Evolutionary conservation across 2,888 invertebrate species (phyloP), one percentile per base, ranked within the genome.

Genomic region (Marasmarcha lunaedactyla): DNA sequence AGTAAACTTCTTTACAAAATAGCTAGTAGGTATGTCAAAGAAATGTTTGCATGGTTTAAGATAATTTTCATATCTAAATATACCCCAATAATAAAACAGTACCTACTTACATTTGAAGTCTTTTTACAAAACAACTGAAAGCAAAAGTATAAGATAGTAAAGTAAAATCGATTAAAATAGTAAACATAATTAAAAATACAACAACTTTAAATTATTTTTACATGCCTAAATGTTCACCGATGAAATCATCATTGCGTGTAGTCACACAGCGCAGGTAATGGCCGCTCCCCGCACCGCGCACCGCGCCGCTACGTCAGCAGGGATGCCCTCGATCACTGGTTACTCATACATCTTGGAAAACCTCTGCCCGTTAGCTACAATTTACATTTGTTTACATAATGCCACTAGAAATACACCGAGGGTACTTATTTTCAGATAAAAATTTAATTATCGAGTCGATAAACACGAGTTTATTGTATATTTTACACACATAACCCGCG

Each of bases 251-350:
- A 30, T 30, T 30, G 30, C 30, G 30, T 30, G 10, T 9, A 30
- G 30, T 30, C 30, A 30, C 30, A 30, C 30, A 30, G 11, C 30
- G 9, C 30, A 30, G 30, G 30, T 30, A 30, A 11, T 48, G 54
- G 57, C 55, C 63, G 55, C 56, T 48, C 61, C 63, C 59, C 62
- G 58, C 63, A 46, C 60, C 55, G 52, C 51, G 46, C 48, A 45
- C 53, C 45, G 45, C 55, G 43, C 55, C 56, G 54, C 61, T 61
- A 63, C 56, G 45, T 57, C 56, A 54, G 60, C 65, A 68, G 71
- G 70, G 68, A 68, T 68, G 57, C 69, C 70, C 71, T 69, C 69
- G 67, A 67, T 70, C 70, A 70, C 69, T 69, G 63, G 71, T 71
- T 70, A 70, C 70, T 70, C 71, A 70, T 69, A 65, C 68, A 68